Evolutionary conservation across 2,888 invertebrate species (phyloP), one percentile per base, ranked within the genome.

Genomic region (Halocaridina rubra): DNA sequence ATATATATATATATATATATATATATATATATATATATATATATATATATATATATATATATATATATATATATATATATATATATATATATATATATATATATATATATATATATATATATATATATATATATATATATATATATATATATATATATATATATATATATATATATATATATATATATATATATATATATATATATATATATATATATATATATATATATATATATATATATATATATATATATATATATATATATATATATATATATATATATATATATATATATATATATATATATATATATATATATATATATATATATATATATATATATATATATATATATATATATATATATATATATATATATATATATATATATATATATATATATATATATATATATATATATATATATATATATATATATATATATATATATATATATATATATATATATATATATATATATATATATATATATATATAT

Each of bases 11-110:
- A n/a, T 13, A 53, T 53, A 53, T 53, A 53, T 53, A 53, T 64
- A n/a, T 64, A 64, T 64, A 64, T 64, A 64, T 64, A 64, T 64
- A 64, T 64, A 64, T 64, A 27, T 64, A 64, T 64, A 13, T 64
- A 64, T 64, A 64, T 64, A 64, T 64, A 3, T 64, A 64, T 27
- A 64, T 64, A 13, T 64, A 13, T 64, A 13, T 64, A 64, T 64
- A 64, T 64, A 64, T 64, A 64, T 64, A 64, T 64, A 64, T 64
- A 64, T 64, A 64, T 64, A 64, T 64, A 64, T 64, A 64, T 64
- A 64, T 53, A 53, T 53, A 53, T 53, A 53, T 53, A 53, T 53
- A 53, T 53, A 13, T 53, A 53, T 53, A 53, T 53, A 53, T 53
- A 53, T 53, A 53, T 53, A 13, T 13, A 53, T 53, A 53, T 53